Conservation (phyloP, 2,888 invertebrate genomes). For the Trichogramma dendrolimi region DNA sequence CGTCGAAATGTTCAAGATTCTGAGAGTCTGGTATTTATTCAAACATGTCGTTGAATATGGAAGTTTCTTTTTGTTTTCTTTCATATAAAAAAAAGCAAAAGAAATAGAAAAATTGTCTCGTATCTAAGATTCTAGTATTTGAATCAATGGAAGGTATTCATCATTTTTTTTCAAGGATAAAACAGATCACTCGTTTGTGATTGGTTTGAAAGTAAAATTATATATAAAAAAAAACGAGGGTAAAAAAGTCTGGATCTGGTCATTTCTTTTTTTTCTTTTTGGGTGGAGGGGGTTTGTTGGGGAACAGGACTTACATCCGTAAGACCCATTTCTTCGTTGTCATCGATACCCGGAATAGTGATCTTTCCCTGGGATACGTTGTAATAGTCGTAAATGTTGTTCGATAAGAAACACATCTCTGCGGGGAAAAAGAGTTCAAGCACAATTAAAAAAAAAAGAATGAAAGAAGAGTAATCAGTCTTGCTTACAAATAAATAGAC, state of each 20-base stretch:
- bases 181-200: not conserved
- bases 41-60: constrained; percentile 11
- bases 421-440: constrained; percentile 44
- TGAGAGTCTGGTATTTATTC: not conserved
- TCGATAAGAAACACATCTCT: constrained; percentile 76
- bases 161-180: not conserved
- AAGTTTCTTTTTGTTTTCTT: too few relatives aligned
- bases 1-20: constrained; percentile 15
- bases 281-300: not conserved
- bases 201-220: not conserved
- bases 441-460: constrained; percentile 10
- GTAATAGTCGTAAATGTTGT: constrained; percentile 89
- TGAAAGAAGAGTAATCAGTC: too few relatives aligned
- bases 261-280: not conserved
- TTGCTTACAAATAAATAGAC: too few relatives aligned
- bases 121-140: too few relatives aligned
- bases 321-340: constrained; percentile 83
- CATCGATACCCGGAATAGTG: constrained; percentile 92
- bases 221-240: not conserved
- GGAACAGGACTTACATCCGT: constrained; percentile 76
- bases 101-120: too few relatives aligned
- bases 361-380: constrained; percentile 96
- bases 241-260: not conserved
- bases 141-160: too few relatives aligned
- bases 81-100: too few relatives aligned